A percentile compares a stretch with the other conserved stretches of the same genome.
Evolutionary conservation across 2,113 vertebrate genomes (phyloP).

Genomic region (Muntiacus muntjak): DNA sequence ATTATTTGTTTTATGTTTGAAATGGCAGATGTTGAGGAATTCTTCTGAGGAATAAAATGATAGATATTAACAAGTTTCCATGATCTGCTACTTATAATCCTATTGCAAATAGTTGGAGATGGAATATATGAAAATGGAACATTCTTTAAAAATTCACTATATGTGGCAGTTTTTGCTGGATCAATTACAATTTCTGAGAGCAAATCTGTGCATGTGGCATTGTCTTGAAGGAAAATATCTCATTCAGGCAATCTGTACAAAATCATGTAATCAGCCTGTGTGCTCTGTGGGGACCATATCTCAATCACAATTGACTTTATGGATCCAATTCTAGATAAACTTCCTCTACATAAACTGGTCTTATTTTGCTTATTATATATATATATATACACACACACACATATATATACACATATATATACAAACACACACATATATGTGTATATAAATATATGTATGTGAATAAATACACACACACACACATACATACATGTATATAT

Average conservation of each 20-base stretch:
- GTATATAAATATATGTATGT: background rate
- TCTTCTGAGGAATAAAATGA: background rate
- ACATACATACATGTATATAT: too few species aligned
- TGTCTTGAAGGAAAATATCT: rapidly evolving
- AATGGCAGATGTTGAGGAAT: background rate
- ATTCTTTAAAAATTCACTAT: background rate
- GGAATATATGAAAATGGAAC: background rate
- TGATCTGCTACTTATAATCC: background rate
- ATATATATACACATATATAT: background rate
- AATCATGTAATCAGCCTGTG: background rate
- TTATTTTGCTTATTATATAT: background rate
- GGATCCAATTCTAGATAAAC: background rate
- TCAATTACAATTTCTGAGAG: background rate
- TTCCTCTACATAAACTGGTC: background rate
- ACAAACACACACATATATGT: background rate
- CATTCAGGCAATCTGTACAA: background rate
- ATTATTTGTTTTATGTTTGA: conserved; percentile 13
- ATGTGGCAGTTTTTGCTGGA: background rate
- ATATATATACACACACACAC: background rate
- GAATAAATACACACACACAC: background rate
- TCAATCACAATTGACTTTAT: background rate
- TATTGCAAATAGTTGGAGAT: background rate
- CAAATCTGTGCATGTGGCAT: background rate
- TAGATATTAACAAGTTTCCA: background rate
- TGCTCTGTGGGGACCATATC: background rate